Conservation (phyloP, 2,888 invertebrate genomes). For the Drosophila mercatorum region DNA sequence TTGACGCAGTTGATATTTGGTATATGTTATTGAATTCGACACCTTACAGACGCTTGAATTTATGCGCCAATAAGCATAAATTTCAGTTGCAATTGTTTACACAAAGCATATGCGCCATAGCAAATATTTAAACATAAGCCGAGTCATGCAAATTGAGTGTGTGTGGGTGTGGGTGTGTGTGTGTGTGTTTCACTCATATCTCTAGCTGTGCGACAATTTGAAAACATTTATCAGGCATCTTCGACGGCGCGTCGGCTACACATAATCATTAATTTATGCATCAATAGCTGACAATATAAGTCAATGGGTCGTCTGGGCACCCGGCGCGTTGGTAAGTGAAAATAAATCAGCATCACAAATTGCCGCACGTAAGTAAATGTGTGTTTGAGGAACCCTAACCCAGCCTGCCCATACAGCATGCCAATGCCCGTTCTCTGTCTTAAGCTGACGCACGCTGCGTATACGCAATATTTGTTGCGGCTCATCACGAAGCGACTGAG, state of each 20-base stretch:
- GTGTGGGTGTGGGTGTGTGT: background rate
- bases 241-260: conserved; percentile 31
- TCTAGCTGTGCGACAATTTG: conserved; percentile 52
- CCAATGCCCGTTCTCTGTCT: background rate
- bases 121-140: conserved; percentile 49
- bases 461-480: conserved; percentile 38
- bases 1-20: conserved; percentile 28
- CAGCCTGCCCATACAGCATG: too few species aligned
- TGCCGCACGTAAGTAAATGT: conserved; percentile 68
- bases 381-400: conserved; percentile 33
- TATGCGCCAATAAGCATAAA: conserved; percentile 71
- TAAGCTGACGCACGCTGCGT: conserved; percentile 33
- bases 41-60: conserved; percentile 62
- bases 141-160: conserved; percentile 36
- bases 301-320: conserved; percentile 73
- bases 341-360: conserved; percentile 72
- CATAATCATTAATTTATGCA: conserved; percentile 78
- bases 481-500: conserved; percentile 12
- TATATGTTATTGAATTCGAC: conserved; percentile 47
- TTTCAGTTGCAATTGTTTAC: conserved; percentile 64
- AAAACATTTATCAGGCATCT: conserved; percentile 64
- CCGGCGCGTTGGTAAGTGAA: conserved; percentile 66
- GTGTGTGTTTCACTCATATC: conserved; percentile 16
- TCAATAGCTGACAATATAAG: conserved; percentile 78
- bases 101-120: conserved; percentile 54